Conservation (phyloP, 2,113 vertebrate genomes). For the Limnothrissa miodon region DNA sequence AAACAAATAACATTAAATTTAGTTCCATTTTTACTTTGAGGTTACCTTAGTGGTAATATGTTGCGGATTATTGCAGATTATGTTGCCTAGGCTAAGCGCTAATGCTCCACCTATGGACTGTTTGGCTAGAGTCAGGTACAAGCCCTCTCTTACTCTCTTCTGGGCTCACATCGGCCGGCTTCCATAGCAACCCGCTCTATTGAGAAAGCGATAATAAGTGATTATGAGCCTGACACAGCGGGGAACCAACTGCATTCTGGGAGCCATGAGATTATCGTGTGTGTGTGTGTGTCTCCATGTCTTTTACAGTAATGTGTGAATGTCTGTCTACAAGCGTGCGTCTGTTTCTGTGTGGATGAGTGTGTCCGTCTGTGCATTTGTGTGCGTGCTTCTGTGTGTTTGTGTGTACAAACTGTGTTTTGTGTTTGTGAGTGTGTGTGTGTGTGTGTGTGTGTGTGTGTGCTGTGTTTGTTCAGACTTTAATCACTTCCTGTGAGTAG, state of each 20-base stretch:
- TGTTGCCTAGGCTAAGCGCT: neutral
- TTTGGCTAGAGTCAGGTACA: constrained; percentile 12
- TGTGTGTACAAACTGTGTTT: neutral
- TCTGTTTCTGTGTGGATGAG: neutral
- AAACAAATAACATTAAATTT: neutral
- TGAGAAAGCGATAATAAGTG: constrained; percentile 49
- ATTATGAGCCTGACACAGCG: constrained; percentile 46
- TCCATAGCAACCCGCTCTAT: constrained; percentile 51
- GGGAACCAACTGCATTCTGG: constrained; percentile 39
- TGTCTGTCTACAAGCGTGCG: neutral
- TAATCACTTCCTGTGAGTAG: constrained; percentile 3
- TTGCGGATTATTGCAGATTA: neutral
- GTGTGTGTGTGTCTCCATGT: neutral
- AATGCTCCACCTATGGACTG: constrained; percentile 4
- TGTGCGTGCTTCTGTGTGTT: neutral
- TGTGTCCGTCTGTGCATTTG: neutral
- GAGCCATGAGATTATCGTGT: constrained; percentile 34
- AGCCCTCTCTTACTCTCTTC: constrained; percentile 31
- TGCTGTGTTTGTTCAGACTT: neutral
- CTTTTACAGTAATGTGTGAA: neutral
- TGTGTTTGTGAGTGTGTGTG: neutral
- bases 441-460: neutral
- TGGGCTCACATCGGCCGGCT: constrained; percentile 31
- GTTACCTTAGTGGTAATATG: neutral
- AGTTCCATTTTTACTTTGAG: neutral